A percentile compares a stretch with the other conserved stretches of the same genome.
Evolutionary conservation across 2,888 invertebrate genomes (phyloP).

Genomic region (Gari tellinella): DNA sequence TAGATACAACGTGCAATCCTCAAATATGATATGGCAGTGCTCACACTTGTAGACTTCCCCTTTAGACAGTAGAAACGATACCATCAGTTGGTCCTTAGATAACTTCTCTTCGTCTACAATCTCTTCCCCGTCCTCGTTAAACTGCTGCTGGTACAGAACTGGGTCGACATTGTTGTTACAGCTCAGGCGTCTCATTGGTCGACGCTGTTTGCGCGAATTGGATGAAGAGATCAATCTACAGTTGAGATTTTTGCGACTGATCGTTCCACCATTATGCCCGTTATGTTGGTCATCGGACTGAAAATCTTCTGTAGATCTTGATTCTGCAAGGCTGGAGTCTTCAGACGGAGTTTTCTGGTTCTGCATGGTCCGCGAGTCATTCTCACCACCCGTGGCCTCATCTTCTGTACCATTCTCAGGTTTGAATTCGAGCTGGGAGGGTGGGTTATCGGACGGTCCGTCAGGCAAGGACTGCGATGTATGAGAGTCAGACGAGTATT

Average conservation of each 20-base stretch:
- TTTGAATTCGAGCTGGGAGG: conserved; percentile 34
- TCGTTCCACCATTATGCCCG: conserved; percentile 54
- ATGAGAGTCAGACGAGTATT: conserved; percentile 75
- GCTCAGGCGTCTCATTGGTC: conserved; percentile 77
- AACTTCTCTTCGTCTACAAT: conserved; percentile 65
- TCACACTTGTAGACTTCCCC: conserved; percentile 79
- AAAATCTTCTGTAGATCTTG: conserved; percentile 69
- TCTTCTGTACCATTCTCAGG: conserved; percentile 39
- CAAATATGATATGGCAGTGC: conserved; percentile 80
- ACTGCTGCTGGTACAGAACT: conserved; percentile 42
- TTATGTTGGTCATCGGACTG: conserved; percentile 56
- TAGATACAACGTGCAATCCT: conserved; percentile 79
- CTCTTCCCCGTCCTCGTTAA: conserved; percentile 50
- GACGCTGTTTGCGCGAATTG: conserved; percentile 77
- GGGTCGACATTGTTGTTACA: conserved; percentile 49
- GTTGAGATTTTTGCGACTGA: conserved; percentile 76
- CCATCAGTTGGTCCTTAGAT: conserved; percentile 73
- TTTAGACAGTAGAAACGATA: conserved; percentile 73
- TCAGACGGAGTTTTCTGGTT: conserved; percentile 63
- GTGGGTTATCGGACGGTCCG: conserved; percentile 34
- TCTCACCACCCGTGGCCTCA: conserved; percentile 33
- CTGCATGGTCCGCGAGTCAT: conserved; percentile 17
- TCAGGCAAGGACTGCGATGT: conserved; percentile 67
- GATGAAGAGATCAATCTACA: conserved; percentile 73
- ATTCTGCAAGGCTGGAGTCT: conserved; percentile 76